These are phyloP conservation scores for Tromatobia lineatoria DNA, from an alignment of 2,888 invertebrate species.

Conservation along the genomic window DNA sequence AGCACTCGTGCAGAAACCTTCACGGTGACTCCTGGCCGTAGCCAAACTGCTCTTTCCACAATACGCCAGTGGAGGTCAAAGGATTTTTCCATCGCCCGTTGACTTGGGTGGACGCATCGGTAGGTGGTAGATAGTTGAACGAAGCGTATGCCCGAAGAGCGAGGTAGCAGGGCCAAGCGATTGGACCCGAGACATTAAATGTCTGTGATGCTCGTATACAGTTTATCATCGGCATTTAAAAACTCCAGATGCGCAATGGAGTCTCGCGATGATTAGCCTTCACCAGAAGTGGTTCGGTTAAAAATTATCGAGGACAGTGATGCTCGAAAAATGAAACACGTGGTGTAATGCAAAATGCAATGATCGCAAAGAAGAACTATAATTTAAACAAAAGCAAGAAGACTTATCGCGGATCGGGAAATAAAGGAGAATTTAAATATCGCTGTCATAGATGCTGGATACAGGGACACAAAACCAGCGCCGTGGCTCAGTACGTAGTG, in stretches of 20 bases:
- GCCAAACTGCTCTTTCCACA: too few species aligned
- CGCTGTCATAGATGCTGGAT: constrained; percentile 46
- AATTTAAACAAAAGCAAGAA: background rate
- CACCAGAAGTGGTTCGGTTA: constrained; percentile 73
- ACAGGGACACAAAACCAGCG: constrained; percentile 59
- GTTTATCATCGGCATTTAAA: constrained; percentile 77
- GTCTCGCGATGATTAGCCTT: constrained; percentile 77
- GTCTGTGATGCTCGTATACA: too few species aligned
- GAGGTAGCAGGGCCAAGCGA: too few species aligned
- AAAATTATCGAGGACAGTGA: constrained; percentile 78
- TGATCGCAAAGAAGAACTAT: background rate
- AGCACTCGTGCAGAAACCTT: too few species aligned
- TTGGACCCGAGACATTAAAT: too few species aligned
- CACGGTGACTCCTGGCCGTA: too few species aligned
- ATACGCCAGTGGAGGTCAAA: too few species aligned
- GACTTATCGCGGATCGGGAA: background rate
- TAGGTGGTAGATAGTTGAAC: too few species aligned
- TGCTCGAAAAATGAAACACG: constrained; percentile 67
- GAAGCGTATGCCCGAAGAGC: too few species aligned
- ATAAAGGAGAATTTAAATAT: constrained; percentile 30
- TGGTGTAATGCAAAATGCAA: background rate
- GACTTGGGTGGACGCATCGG: too few species aligned
- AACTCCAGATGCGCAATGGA: constrained; percentile 81
- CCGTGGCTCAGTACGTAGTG: too few species aligned
- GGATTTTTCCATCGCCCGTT: too few species aligned